Base-by-base conservation (phyloP, 2,888 invertebrate species). In the Acleris holmiana region DNA sequence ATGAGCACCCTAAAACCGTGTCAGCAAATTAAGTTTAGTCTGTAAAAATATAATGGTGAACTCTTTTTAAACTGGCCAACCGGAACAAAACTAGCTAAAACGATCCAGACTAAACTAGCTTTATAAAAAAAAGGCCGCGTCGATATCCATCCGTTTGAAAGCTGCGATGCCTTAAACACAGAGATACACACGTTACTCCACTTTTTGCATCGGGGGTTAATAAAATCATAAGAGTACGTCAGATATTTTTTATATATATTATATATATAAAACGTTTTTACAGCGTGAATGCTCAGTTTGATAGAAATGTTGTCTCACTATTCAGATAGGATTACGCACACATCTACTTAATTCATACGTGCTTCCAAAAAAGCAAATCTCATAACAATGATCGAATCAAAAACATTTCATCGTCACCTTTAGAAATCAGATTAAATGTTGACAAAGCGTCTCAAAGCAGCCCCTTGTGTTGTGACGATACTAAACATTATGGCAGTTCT, bases 391-490 rank as follows among this genome's bases (percentile, higher is more conserved):
- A 25, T 6, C 25, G 19, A 48, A 57, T 64, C 54, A 46, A 40
- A 67, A 46, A 67, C 44, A 54, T 61, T 61, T 25, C 77, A 74
- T 73, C 73, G 79, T 72, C 76, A 76, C 73, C 77, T 74, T 76
- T 78, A 69, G 72, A 73, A 73, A 77, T 77, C 79, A 82, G 82
- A 86, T 84, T 83, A 80, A 76, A 77, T 69, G 75, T 73, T 69
- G 71, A 80, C 78, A 82, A 82, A 76, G 78, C 76, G 75, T 74
- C 72, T 75, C 29, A 55, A 53, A 73, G 78, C 81, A 82, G 81
- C 84, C 85, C 83, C 80, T 79, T 78, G 80, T 79, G 82, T 84
- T 85, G 80, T 84, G 84, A 77, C 74, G 78, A 83, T 86, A 87
- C 86, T 84, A 85, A 87, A 87, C 89, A 84, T 84, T 75, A 82